Evolutionary conservation across 2,797 vertebrate genomes (phyloP).

Genomic region (Cygnus olor): DNA sequence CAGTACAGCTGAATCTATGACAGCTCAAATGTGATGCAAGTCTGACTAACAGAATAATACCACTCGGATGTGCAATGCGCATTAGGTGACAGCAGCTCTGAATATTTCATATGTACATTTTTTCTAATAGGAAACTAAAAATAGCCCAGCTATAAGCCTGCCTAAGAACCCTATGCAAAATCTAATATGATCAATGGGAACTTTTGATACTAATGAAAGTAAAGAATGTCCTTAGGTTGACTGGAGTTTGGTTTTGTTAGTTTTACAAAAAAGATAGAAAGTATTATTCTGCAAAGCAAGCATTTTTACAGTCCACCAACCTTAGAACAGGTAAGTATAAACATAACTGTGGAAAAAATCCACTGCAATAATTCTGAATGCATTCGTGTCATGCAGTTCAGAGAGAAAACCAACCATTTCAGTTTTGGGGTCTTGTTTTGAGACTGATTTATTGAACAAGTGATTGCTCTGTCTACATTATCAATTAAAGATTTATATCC

Average conservation of each 20-base stretch:
- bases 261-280: neutral
- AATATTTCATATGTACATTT: neutral
- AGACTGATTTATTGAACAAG: neutral
- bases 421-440: neutral
- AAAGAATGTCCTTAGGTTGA: neutral
- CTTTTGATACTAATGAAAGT: neutral
- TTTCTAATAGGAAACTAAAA: constrained; percentile 12
- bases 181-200: neutral
- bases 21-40: neutral
- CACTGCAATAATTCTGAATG: neutral
- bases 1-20: neutral
- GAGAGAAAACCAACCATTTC: neutral
- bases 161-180: neutral
- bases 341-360: neutral
- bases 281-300: neutral
- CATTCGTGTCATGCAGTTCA: neutral
- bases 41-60: constrained; percentile 10
- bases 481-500: neutral
- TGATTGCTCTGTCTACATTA: neutral
- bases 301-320: constrained; percentile 9
- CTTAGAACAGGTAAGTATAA: neutral
- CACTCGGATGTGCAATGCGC: neutral
- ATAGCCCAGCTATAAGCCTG: neutral
- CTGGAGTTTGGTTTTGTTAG: neutral
- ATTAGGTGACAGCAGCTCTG: neutral